Base-by-base conservation (phyloP, 2,113 vertebrate species). In the Salminus brasiliensis region DNA sequence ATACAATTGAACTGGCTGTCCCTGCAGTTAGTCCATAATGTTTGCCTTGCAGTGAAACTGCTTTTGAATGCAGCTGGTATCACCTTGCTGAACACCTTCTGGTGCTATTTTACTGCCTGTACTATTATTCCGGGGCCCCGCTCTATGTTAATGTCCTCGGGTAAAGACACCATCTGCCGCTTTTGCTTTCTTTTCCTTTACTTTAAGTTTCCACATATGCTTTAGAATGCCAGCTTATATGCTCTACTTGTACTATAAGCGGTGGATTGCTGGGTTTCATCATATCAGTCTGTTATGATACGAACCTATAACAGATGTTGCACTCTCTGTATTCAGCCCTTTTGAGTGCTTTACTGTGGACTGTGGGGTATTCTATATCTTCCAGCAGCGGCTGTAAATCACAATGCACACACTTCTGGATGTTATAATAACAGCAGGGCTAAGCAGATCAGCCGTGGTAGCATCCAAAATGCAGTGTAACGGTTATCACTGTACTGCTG, bases 101-200 rank as follows among this genome's bases (percentile, higher is more conserved):
- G 41, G 12, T 59, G 57, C 36, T 45, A 59, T 69, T 32, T 47
- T 70, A 60, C 47, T 60, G 52, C 13, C 21, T 12, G 27, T 70
- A 78, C 43, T 60, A 67, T 55, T 76, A 45, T 78, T 78, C 76
- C 13, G n/a, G 59, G 30, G 41, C 74, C 4, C 74, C 34, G 63
- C 43, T 53, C 60, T 76, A 65, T 76, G 63, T 66, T 36, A 66
- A 76, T 76, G 60, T 76, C 74, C 74, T 39, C 60, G 52, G 74
- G 74, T 65, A 65, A 65, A 65, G 43, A 75, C 8, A n/a, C 60
- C 74, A 76, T 76, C 74, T 66, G 74, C 29, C 60, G 7, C 21
- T 52, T 76, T 52, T n/a, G n/a, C n/a, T 76, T 10, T 41, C 12
- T 65, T 36, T 13, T 9, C 27, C 29, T 62, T 32, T n/a, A 16